A percentile compares a stretch with the other conserved stretches of the same genome.
Conservation (phyloP, 2,113 vertebrate genomes). For the Spermophilus dauricus region DNA sequence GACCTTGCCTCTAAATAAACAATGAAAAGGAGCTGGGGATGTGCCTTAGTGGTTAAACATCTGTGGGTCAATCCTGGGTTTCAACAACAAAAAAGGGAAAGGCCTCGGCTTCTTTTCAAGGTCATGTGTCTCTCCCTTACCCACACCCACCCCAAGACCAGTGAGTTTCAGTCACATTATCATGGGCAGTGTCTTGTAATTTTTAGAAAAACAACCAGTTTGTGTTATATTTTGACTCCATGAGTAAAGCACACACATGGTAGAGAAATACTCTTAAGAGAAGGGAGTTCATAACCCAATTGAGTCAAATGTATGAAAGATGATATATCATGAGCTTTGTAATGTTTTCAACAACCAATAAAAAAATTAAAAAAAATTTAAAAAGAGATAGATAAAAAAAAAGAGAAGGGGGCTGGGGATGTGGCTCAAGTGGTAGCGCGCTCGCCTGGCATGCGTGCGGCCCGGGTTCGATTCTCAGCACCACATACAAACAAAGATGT, state of each 20-base stretch:
- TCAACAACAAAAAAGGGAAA: background rate
- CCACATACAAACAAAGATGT: no score
- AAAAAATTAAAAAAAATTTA: no score
- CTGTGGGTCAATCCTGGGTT: background rate
- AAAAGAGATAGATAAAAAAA: no score
- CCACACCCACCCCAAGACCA: background rate
- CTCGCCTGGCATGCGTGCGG: no score
- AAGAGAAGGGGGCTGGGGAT: no score
- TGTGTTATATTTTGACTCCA: background rate
- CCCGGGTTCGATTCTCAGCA: no score
- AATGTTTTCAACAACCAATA: no score
- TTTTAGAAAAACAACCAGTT: background rate
- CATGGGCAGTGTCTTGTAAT: background rate
- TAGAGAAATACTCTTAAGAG: slow-evolving; percentile 11
- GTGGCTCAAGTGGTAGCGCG: no score
- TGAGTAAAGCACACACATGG: background rate
- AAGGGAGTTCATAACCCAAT: background rate
- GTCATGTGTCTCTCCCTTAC: background rate
- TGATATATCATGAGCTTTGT: no score
- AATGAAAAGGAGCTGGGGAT: background rate
- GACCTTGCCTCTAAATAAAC: background rate
- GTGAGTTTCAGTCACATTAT: background rate
- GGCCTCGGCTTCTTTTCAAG: background rate
- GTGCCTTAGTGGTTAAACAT: background rate
- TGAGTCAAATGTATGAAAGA: no score